phyloP scores from a whole-genome alignment of 1,140 invertebrate genomes.

The Medauroidea extradentata region DNA sequence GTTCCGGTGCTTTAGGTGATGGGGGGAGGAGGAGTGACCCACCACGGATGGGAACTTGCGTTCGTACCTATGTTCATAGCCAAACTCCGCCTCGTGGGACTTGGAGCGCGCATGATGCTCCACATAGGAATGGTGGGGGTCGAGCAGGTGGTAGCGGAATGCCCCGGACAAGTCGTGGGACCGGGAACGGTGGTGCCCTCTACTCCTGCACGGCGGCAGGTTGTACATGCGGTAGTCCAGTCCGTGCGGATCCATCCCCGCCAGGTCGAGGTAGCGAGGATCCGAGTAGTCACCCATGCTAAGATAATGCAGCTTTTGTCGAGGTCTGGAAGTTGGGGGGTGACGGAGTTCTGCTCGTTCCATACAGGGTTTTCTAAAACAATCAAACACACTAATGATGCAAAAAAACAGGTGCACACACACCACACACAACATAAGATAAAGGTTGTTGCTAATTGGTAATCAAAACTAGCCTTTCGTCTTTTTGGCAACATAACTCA shows the following conservation, averaged over 20 bases:
- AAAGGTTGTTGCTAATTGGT: too few species aligned
- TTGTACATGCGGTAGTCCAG: conserved; percentile 50
- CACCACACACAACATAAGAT: too few species aligned
- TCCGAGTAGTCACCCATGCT: background rate
- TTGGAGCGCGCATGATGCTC: conserved; percentile 23
- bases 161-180: conserved; percentile 47
- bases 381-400: background rate
- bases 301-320: background rate
- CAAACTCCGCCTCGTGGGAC: conserved; percentile 21
- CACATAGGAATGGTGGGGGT: conserved; percentile 25
- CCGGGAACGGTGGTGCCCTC: conserved; percentile 40
- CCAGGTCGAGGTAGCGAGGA: conserved; percentile 44
- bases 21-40: conserved; percentile 39
- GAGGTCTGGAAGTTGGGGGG: background rate
- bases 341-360: conserved; percentile 1
- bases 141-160: conserved; percentile 44
- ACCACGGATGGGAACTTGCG: conserved; percentile 1
- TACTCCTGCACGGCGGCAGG: conserved; percentile 38
- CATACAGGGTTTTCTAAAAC: conserved; percentile 7
- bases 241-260: conserved; percentile 37
- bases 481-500: too few species aligned
- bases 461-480: too few species aligned
- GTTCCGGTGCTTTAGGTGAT: conserved; percentile 61
- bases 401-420: conserved; percentile 3
- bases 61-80: background rate